Base-by-base conservation (phyloP, 1,140 invertebrate species). In the Planococcus citri region DNA sequence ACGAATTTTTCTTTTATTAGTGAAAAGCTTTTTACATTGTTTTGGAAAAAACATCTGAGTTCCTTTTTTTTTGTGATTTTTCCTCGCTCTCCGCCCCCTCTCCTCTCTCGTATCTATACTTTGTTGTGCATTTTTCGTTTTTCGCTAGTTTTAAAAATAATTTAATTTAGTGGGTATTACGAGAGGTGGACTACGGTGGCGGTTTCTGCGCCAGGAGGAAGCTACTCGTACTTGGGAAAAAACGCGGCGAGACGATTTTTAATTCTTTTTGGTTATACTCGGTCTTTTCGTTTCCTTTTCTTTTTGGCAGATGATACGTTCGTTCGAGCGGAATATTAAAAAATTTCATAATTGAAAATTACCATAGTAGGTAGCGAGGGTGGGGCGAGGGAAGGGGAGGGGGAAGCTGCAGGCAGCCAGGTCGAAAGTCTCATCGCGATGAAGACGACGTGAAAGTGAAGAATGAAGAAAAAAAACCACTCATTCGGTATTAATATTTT, bases 1-100 rank as follows among this genome's bases (percentile, higher is more conserved):
- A 70, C 60, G 60, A 64, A 64, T 64, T 64, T 64, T 64, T 64
- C 60, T 64, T 64, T 64, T 64, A 64, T 64, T 64, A 27, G 60
- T 25, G 21, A 24, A 64, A 64, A 64, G 60, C 60, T 64, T 64
- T 51, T 64, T 27, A 64, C 60, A 64, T 64, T 64, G 60, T 64
- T 64, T 64, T 64, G 60, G 60, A 64, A 64, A 27, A 64, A 64
- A 64, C 21, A 64, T 25, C 22, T 17, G 22, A 64, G 60, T 64
- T 24, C 10, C 60, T 64, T 64, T 64, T 58, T 58, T 58, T 58
- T 58, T 58, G n/a, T 22, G 51, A 22, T 51, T 51, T 20, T 51
- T 20, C 33, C 41, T 51, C 41, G 4, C 17, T 51, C 41, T 51
- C 41, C 41, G 33, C 10, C 6, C 4, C 6, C 6, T 51, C 17